phyloP scores from a whole-genome alignment of 2,888 invertebrate genomes.

The Nycteola revayana region DNA sequence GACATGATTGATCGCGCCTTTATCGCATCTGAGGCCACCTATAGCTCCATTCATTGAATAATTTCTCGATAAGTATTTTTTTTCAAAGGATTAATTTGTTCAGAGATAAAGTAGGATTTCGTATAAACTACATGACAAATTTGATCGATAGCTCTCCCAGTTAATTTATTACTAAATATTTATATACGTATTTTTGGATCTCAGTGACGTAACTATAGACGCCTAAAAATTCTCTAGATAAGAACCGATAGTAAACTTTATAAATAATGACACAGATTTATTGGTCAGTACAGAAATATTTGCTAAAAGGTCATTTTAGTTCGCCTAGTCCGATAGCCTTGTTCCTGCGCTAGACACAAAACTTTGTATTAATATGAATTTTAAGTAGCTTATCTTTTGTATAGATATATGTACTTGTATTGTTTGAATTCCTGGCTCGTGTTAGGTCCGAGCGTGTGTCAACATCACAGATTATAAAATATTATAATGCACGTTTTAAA shows the following conservation, averaged over 20 bases:
- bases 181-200: slow-evolving; percentile 27
- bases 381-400: slow-evolving; percentile 12
- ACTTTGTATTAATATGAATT: slow-evolving; percentile 16
- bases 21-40: slow-evolving; percentile 34
- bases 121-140: slow-evolving; percentile 38
- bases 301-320: slow-evolving; percentile 33
- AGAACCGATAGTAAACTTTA: slow-evolving; percentile 28
- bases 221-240: slow-evolving; percentile 36
- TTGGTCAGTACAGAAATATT: slow-evolving; percentile 29
- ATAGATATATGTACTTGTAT: slow-evolving; percentile 4
- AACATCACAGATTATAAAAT: slow-evolving; percentile 5
- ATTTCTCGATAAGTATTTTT: slow-evolving; percentile 52
- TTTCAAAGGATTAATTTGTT: slow-evolving; percentile 63
- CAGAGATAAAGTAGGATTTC: slow-evolving; percentile 44
- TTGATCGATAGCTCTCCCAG: slow-evolving; percentile 40
- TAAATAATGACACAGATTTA: slow-evolving; percentile 41
- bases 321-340: slow-evolving; percentile 14
- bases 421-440: slow-evolving; percentile 8
- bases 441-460: slow-evolving; percentile 1
- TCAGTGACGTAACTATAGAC: slow-evolving; percentile 3
- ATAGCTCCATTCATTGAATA: slow-evolving; percentile 48
- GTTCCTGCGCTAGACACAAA: slow-evolving; percentile 16
- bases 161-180: slow-evolving; percentile 38
- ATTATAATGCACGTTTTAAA: slow-evolving; percentile 12
- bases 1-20: slow-evolving; percentile 64